These are phyloP conservation scores for Cremastinae sp. DNA, from an alignment of 2,888 invertebrate genomes.

Conservation along the genomic window DNA sequence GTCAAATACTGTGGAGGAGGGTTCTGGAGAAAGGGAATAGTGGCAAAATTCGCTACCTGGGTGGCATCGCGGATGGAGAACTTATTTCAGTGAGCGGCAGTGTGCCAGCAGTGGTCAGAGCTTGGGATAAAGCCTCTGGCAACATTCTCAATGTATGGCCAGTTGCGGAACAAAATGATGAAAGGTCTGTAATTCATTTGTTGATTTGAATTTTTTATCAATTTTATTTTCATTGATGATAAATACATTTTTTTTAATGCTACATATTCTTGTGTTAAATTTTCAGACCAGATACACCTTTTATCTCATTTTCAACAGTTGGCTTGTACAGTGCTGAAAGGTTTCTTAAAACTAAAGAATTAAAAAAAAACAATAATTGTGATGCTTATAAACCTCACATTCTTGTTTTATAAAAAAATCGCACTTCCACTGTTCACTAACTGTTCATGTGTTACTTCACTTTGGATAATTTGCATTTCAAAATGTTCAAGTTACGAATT, in stretches of 20 bases:
- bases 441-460: slow-evolving; percentile 1
- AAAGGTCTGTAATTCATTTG: slow-evolving; percentile 69
- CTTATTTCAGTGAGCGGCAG: slow-evolving; percentile 89
- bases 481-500: slow-evolving; percentile 33
- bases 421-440: slow-evolving; percentile 26
- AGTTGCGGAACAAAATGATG: slow-evolving; percentile 76
- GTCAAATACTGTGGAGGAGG: slow-evolving; percentile 91
- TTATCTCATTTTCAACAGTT: slow-evolving; percentile 77
- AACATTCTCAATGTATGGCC: slow-evolving; percentile 89
- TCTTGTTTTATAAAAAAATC: slow-evolving; percentile 10
- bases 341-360: slow-evolving; percentile 66
- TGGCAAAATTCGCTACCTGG: slow-evolving; percentile 86
- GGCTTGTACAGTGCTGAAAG: slow-evolving; percentile 78
- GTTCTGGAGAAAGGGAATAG: slow-evolving; percentile 86
- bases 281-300: slow-evolving; percentile 77
- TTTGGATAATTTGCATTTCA: neutral
- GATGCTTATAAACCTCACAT: slow-evolving; percentile 19
- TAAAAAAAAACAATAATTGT: slow-evolving; percentile 36
- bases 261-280: slow-evolving; percentile 62
- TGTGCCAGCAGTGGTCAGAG: slow-evolving; percentile 87
- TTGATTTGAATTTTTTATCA: neutral
- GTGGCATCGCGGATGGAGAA: slow-evolving; percentile 84
- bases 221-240: neutral
- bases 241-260: slow-evolving; percentile 22
- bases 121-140: slow-evolving; percentile 90